Conservation (phyloP, 2,797 vertebrate species). For the Hozukius guyotensis region DNA sequence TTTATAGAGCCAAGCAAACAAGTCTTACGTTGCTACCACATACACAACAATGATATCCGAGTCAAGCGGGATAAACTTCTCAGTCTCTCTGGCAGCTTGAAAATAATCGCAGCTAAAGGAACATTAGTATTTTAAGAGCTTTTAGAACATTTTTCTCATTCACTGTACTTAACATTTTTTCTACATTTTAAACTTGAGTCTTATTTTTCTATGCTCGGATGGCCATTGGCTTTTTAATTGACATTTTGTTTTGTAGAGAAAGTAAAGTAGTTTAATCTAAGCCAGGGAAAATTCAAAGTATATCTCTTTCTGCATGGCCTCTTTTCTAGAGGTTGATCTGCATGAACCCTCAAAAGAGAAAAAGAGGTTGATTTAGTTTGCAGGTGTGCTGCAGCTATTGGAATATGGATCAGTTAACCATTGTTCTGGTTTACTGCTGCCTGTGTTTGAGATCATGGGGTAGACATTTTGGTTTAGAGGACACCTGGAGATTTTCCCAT, state of each 20-base stretch:
- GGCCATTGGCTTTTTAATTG: slow-evolving; percentile 52
- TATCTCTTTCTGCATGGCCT: slow-evolving; percentile 12
- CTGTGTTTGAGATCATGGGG: slow-evolving; percentile 67
- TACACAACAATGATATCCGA: not conserved
- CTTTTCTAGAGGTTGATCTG: slow-evolving; percentile 47
- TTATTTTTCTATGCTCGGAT: slow-evolving; percentile 61
- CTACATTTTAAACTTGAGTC: slow-evolving; percentile 50
- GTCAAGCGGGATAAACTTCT: not conserved
- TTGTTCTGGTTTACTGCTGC: slow-evolving; percentile 81
- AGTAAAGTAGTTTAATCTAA: slow-evolving; percentile 13
- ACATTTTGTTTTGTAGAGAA: slow-evolving; percentile 35
- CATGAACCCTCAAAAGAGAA: slow-evolving; percentile 50
- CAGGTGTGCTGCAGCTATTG: slow-evolving; percentile 80
- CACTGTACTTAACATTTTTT: slow-evolving; percentile 10
- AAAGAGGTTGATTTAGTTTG: slow-evolving; percentile 65
- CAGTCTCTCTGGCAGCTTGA: slow-evolving; percentile 43
- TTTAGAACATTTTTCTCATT: slow-evolving; percentile 35
- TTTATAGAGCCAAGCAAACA: not conserved
- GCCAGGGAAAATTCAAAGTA: slow-evolving; percentile 3
- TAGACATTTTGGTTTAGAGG: slow-evolving; percentile 73
- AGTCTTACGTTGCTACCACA: not conserved
- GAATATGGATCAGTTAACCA: slow-evolving; percentile 84
- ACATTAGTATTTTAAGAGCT: slow-evolving; percentile 43
- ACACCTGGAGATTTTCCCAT: slow-evolving; percentile 85
- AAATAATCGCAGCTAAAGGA: slow-evolving; percentile 7